phyloP scores from a whole-genome alignment of 2,797 vertebrate species.

The Capromys pilorides region DNA sequence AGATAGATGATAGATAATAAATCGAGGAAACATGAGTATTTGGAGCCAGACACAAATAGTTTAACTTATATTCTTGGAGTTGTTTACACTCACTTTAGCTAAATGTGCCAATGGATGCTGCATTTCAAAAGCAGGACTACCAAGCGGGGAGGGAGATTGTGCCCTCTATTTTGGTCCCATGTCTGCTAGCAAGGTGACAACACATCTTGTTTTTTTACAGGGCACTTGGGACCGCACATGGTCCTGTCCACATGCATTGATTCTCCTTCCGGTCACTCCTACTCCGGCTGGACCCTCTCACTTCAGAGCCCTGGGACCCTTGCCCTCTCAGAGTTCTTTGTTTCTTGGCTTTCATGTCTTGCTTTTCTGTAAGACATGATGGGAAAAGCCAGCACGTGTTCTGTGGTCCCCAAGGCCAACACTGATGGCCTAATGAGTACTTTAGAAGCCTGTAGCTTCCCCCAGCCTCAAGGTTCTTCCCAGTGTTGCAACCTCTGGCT shows the following conservation, averaged over 20 bases:
- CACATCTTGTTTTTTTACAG: not conserved
- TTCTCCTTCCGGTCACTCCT: not conserved
- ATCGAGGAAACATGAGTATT: not conserved
- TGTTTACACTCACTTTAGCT: constrained; percentile 40
- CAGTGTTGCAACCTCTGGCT: not conserved
- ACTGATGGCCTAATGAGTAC: not conserved
- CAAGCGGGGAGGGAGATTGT: not conserved
- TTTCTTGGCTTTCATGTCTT: not conserved
- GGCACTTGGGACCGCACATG: not conserved
- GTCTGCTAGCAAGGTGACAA: not conserved
- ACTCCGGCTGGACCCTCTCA: not conserved
- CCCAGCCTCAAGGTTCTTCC: not conserved
- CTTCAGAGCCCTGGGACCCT: not conserved
- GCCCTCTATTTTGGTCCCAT: not conserved
- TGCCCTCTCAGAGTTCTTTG: not conserved
- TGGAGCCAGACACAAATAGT: not conserved
- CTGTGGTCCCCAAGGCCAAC: not conserved
- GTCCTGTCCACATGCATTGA: not conserved
- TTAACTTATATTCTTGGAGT: constrained; percentile 13
- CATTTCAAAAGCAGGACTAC: not conserved
- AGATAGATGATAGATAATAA: not conserved
- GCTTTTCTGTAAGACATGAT: not conserved
- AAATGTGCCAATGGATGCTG: constrained; percentile 2
- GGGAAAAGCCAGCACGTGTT: not conserved
- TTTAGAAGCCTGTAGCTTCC: not conserved